Evolutionary conservation across 2,113 vertebrate genomes (phyloP), one percentile per base, ranked within the genome.

Genomic region (Tetrao urogallus): DNA sequence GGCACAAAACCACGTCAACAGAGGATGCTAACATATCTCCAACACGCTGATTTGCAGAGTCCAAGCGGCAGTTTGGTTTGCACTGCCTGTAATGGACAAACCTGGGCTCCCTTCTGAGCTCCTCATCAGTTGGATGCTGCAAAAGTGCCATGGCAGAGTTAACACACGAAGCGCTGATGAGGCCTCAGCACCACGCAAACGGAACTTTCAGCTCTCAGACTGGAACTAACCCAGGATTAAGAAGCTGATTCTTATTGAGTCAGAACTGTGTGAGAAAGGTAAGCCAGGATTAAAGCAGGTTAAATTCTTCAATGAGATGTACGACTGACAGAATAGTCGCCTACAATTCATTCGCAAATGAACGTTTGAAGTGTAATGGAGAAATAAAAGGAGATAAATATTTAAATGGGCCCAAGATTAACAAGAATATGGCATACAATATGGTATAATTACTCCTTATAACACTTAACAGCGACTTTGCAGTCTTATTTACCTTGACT

Each of bases 401-500:
- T 96, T 96, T 94, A 93, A 90, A 95, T 42, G n/a, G 89, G 88
- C 76, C 69, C 81, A 61, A 77, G 81, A 89, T 96, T 92, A 97
- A 96, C 93, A 94, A 94, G 89, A 93, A 96, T 90, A 94, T 90
- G 92, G 95, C 91, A 94, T 78, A 76, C 87, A 94, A 96, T 90
- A 91, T 93, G 90, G 95, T 86, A 92, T 87, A 93, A 96, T 94
- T 95, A 82, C 94, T 83, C 86, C 94, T 96, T 56, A 22, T 92
- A 94, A 88, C 84, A 96, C 93, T 97, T 96, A 67, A 28, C 80
- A 95, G 97, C 79, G 92, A 97, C 95, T 96, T 97, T 96, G 83
- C 95, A 97, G 98, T 97, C 97, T 98, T 98, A 98, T 98, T 98
- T 98, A 99, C 99, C 99, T 98, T 98, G 98, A 98, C 96, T 97